A percentile compares a stretch with the other conserved stretches of the same genome.
phyloP scores from a whole-genome alignment of 2,888 invertebrate species.

The Habrosyne pyritoides region DNA sequence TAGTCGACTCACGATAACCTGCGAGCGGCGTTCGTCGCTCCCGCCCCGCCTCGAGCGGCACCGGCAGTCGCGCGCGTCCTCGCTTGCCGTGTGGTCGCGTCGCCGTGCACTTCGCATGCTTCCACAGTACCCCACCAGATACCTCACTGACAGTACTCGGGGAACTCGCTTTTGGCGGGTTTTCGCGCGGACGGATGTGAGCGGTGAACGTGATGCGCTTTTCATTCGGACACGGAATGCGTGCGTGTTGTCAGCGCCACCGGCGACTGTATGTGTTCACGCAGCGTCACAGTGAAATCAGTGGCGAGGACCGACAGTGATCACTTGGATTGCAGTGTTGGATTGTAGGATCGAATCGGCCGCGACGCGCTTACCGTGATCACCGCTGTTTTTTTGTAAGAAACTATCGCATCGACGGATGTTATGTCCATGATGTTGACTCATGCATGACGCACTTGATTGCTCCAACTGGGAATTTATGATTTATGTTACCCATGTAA shows the following conservation, averaged over 20 bases:
- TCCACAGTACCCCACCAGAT: conserved; percentile 32
- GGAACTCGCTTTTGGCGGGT: conserved; percentile 78
- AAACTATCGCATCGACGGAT: conserved; percentile 71
- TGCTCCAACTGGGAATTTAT: conserved; percentile 73
- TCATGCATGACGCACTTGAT: conserved; percentile 81
- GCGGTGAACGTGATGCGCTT: conserved; percentile 66
- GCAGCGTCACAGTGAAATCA: conserved; percentile 67
- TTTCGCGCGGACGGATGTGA: conserved; percentile 66
- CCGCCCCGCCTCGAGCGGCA: conserved; percentile 34
- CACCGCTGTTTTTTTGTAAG: conserved; percentile 57
- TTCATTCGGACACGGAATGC: conserved; percentile 70
- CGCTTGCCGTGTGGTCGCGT: conserved; percentile 61
- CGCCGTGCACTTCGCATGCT: conserved; percentile 37
- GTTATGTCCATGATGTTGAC: conserved; percentile 79
- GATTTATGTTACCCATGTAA: conserved; percentile 39
- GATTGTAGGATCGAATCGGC: conserved; percentile 69
- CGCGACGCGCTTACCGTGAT: conserved; percentile 51
- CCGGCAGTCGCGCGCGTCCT: conserved; percentile 74
- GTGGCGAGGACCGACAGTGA: conserved; percentile 64
- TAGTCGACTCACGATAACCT: conserved; percentile 80
- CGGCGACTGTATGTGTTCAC: conserved; percentile 49
- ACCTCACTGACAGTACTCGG: conserved; percentile 52
- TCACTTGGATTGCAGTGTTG: conserved; percentile 83
- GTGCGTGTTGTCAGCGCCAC: conserved; percentile 61
- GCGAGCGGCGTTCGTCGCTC: conserved; percentile 53